Base-by-base conservation (phyloP, 2,888 invertebrate genomes). In the Oligia fasciuncula region DNA sequence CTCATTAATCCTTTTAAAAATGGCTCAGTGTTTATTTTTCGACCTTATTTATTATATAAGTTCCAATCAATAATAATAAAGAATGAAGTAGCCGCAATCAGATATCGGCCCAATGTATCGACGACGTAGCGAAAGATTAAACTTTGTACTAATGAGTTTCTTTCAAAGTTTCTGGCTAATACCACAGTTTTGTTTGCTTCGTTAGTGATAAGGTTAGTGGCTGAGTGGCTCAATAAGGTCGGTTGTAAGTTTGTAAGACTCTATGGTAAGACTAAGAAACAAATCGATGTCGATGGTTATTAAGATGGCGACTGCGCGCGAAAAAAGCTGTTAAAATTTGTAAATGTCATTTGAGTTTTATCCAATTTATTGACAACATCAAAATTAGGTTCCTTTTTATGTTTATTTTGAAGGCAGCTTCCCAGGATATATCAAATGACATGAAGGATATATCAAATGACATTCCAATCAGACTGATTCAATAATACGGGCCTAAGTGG, bases 141-240 rank as follows among this genome's bases (percentile, higher is more conserved):
- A 86, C 70, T 84, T 63, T 35, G 35, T 70, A 57, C 57, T 86
- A 84, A 84, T 84, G 84, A 84, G 78, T 87, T 78, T 70, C 84
- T 84, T 49, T 14, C 63, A 13, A 87, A 86, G 40, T 87, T 84
- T 46, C 35, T 40, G 74, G 60, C 43, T 57, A 66, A 73, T 66
- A 43, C 77, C 63, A 71, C 62, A 84, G 66, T 73, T 83, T 83
- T 87, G 83, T 86, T 83, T 70, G 83, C 63, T 86, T 65, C 60
- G 62, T 73, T 69, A 79, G 70, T 65, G 80, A 84, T 66, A 63
- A 79, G 84, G 46, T 66, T 81, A 62, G 51, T 49, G 46, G 49
- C 43, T 63, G 80, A 68, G 71, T 72, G 60, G 54, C 60, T 72
- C 23, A 72, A 81, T 17, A 66, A 80, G 54, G 62, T 72, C 17